These are phyloP conservation scores for Megalops cyprinoides DNA, from an alignment of 2,797 vertebrate genomes.

Conservation along the genomic window DNA sequence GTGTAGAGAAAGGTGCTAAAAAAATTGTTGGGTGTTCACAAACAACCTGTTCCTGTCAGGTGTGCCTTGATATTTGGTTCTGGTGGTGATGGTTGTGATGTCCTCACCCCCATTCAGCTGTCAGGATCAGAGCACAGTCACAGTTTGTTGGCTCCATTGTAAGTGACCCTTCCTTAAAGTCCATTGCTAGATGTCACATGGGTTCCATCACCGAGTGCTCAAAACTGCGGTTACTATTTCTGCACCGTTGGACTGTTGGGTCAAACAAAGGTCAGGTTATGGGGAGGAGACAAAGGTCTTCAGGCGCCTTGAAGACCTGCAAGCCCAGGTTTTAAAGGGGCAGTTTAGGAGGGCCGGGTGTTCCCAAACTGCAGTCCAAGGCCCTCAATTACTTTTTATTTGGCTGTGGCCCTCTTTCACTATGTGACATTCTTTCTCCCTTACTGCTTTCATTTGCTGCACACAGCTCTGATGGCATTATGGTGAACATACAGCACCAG, in stretches of 20 bases:
- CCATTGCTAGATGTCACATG: neutral
- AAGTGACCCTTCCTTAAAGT: neutral
- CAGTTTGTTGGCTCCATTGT: neutral
- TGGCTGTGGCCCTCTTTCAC: no score
- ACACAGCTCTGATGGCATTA: no score
- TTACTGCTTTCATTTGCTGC: no score
- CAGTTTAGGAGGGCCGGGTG: no score
- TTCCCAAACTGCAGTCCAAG: no score
- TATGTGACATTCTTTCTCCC: no score
- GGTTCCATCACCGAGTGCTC: neutral
- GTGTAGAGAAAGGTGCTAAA: neutral
- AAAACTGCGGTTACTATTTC: neutral
- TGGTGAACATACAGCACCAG: no score
- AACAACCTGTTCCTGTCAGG: neutral
- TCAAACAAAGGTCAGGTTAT: neutral
- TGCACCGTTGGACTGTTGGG: neutral
- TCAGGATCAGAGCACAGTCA: neutral
- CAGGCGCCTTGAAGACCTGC: no score
- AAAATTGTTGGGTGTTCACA: neutral
- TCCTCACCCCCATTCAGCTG: neutral
- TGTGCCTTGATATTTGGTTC: conserved; percentile 8
- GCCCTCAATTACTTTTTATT: no score
- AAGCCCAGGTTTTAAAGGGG: no score
- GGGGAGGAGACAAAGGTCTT: neutral
- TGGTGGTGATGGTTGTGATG: conserved; percentile 10